Base-by-base conservation (phyloP, 2,888 invertebrate species). In the Antheraea assamensis region DNA sequence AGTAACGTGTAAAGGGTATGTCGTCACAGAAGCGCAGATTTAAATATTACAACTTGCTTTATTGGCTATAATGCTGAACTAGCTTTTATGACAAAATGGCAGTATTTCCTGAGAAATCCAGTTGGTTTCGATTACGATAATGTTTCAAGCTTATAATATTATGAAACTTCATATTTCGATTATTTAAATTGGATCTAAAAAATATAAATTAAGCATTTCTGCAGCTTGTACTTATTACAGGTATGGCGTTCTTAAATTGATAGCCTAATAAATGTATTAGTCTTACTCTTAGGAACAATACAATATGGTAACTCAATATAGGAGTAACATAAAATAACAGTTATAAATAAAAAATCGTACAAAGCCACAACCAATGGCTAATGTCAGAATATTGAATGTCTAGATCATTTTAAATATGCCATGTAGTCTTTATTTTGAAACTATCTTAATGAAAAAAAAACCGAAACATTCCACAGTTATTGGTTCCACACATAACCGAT, bases 1-100 rank as follows among this genome's bases (percentile, higher is more conserved):
- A 81, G 81, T 81, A 83, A 85, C 86, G 86, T 83, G 80, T 79
- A 73, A 82, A 77, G 78, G 78, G 80, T n/a, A 77, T 86, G 82
- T 83, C 82, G 79, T 79, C 84, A 83, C 83, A 83, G 80, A 70
- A 75, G 76, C 73, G 75, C 72, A 64, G 77, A 88, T 90, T 88
- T 88, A 84, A 88, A 89, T 90, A 87, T 86, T 83, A 89, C 88
- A 84, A 82, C 76, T 82, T 76, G 72, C 75, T 73, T 79, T 80
- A 81, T 82, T 80, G 77, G 72, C 49, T 74, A 64, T 47, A n/a
- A 64, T 61, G 27, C 49, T 70, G 47, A 49, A 70, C 31, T n/a
- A 15, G 3, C 4, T 27, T 27, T 64, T 30, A 30, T 30, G 30
- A 30, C 15, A 30, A 64, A 64, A 15, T 17, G 30, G 30, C 15